Conservation (phyloP, 2,888 invertebrate species). For the Drosophila ezoana region DNA sequence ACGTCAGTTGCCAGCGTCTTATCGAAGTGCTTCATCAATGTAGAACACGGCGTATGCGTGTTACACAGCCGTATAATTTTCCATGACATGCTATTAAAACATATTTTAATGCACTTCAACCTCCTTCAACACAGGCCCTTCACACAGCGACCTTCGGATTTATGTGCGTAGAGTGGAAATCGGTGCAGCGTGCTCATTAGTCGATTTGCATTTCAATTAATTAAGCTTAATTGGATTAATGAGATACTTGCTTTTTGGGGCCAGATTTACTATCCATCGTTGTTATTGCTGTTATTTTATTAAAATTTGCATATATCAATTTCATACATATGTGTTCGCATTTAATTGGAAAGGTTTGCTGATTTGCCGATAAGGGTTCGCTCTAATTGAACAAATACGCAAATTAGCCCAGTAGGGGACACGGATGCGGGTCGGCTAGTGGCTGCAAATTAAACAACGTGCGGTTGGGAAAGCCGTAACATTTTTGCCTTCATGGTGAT, state of each 20-base stretch:
- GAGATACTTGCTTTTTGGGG: conserved; percentile 75
- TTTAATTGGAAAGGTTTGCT: conserved; percentile 57
- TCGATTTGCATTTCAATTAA: conserved; percentile 79
- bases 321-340: conserved; percentile 25
- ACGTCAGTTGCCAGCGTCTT: conserved; percentile 27
- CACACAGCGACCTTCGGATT: conserved; percentile 7
- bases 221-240: conserved; percentile 80
- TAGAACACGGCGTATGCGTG: conserved; percentile 65
- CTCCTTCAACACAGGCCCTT: conserved; percentile 13
- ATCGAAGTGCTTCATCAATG: conserved; percentile 58
- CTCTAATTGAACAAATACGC: conserved; percentile 50
- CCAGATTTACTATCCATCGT: conserved; percentile 46
- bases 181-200: conserved; percentile 73
- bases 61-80: conserved; percentile 59
- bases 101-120: conserved; percentile 58
- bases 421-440: background rate
- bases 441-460: background rate
- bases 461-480: background rate
- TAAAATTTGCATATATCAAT: conserved; percentile 68
- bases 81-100: conserved; percentile 51
- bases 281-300: conserved; percentile 45
- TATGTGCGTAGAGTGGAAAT: conserved; percentile 41
- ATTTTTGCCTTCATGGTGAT: background rate
- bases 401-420: background rate
- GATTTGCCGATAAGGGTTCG: conserved; percentile 63